Conservation (phyloP, 2,113 vertebrate species). For the Speoplatyrhinus poulsoni region DNA sequence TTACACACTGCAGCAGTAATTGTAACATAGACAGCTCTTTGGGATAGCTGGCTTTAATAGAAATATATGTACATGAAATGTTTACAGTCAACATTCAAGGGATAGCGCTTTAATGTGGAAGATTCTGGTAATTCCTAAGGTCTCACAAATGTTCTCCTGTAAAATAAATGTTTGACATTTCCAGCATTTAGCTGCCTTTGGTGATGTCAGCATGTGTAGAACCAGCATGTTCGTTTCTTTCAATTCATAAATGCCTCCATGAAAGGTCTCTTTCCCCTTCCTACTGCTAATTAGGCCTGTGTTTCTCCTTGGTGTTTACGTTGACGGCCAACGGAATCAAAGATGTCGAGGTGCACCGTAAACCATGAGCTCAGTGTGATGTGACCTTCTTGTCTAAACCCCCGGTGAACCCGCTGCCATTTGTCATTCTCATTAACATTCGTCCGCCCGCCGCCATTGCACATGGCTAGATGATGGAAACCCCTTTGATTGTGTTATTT, state of each 20-base stretch:
- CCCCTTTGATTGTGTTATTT: conserved; percentile 36
- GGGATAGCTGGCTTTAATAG: no score
- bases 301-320: conserved; percentile 58
- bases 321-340: conserved; percentile 40
- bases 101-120: no score
- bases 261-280: conserved; percentile 26
- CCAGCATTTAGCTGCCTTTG: not conserved
- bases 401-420: conserved; percentile 44
- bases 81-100: no score
- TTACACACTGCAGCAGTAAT: no score
- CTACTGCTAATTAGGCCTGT: conserved; percentile 22
- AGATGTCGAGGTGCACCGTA: conserved; percentile 55
- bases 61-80: no score
- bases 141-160: no score
- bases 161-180: no score
- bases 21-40: no score
- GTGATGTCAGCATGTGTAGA: no score
- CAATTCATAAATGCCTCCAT: conserved; percentile 3
- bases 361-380: conserved; percentile 65
- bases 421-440: conserved; percentile 48
- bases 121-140: no score
- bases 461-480: conserved; percentile 47
- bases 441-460: conserved; percentile 51
- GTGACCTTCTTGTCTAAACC: conserved; percentile 67
- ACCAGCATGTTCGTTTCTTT: not conserved